Evolutionary conservation across 2,888 invertebrate genomes (phyloP).

Genomic region (Agrochola litura): DNA sequence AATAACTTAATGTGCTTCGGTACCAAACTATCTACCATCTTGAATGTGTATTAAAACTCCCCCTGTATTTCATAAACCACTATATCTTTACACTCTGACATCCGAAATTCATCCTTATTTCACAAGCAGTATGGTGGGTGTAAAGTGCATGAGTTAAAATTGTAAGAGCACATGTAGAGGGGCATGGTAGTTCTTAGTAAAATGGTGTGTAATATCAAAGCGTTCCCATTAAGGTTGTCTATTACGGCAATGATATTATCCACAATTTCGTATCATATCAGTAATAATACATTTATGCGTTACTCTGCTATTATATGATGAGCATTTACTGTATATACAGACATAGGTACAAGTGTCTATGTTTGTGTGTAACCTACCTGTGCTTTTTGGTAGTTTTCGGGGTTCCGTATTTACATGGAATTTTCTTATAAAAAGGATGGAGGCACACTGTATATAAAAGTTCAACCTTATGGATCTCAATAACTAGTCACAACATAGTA

Average conservation of each 20-base stretch:
- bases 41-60: constrained; percentile 70
- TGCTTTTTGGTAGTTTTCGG: constrained; percentile 7
- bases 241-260: constrained; percentile 85
- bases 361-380: constrained; percentile 13
- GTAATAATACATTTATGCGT: constrained; percentile 79
- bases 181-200: constrained; percentile 67
- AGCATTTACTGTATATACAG: constrained; percentile 62
- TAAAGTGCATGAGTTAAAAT: constrained; percentile 34
- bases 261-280: constrained; percentile 81
- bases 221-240: constrained; percentile 80
- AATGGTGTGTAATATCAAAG: constrained; percentile 77
- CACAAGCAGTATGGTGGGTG: not conserved
- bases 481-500: not conserved
- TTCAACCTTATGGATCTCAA: not conserved
- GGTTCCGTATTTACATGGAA: constrained; percentile 41
- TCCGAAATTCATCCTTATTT: constrained; percentile 38
- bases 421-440: not conserved
- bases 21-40: constrained; percentile 69
- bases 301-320: constrained; percentile 68
- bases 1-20: constrained; percentile 83
- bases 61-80: constrained; percentile 61
- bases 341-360: not conserved
- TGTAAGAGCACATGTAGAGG: constrained; percentile 64
- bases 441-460: too few relatives aligned
- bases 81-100: constrained; percentile 6